Percentiles rank a stretch among this genome's conserved stretches.
phyloP scores from a whole-genome alignment of 2,113 vertebrate genomes.

The Ctenomys sociabilis region DNA sequence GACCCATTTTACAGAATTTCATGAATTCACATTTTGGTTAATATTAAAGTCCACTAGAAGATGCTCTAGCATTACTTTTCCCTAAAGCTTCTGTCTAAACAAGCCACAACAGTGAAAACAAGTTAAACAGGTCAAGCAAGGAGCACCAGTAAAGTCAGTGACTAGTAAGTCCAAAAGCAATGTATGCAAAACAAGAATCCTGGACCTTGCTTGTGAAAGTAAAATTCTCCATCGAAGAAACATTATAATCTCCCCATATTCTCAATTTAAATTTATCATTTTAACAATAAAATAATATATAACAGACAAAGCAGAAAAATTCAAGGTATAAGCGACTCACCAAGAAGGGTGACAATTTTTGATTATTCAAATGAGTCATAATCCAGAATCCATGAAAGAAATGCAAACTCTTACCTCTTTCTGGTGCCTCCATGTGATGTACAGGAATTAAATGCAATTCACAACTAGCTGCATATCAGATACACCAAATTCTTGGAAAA shows the following conservation, averaged over 20 bases:
- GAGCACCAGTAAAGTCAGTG: not conserved
- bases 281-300: not conserved
- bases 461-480: not conserved
- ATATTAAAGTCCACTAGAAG: not conserved
- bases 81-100: not conserved
- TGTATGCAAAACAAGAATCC: not conserved
- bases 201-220: not conserved
- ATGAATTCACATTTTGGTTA: not conserved
- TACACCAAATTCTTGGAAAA: not conserved
- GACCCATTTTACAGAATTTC: not conserved
- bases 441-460: not conserved
- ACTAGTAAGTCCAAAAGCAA: not conserved
- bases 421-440: not conserved
- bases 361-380: not conserved
- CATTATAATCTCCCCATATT: not conserved
- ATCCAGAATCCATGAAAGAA: not conserved
- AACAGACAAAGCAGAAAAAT: not conserved
- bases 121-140: not conserved
- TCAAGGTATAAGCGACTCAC: not conserved
- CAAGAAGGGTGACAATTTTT: not conserved
- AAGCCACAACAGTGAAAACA: not conserved
- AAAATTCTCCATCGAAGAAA: not conserved
- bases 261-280: not conserved
- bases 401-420: not conserved
- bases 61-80: not conserved